phyloP scores from a whole-genome alignment of 2,888 invertebrate species.

The Watsonalla binaria region DNA sequence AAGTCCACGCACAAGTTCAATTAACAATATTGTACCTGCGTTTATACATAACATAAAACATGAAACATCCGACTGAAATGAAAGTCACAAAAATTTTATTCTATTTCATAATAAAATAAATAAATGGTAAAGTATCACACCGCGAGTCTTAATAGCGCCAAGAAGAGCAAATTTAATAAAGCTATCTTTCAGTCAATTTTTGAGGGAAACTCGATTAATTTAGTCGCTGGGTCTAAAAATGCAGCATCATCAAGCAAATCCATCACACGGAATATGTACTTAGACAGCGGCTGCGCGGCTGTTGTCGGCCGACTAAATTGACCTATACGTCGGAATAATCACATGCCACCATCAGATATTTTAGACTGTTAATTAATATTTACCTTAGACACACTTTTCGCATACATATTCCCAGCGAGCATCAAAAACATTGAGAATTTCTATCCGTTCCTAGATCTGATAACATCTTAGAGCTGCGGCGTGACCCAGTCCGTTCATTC shows the following conservation, averaged over 20 bases:
- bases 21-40: no score
- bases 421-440: no score
- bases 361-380: not conserved
- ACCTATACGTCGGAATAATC: conserved; percentile 4
- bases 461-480: no score
- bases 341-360: not conserved
- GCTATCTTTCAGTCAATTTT: conserved; percentile 29
- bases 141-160: not conserved
- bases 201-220: conserved; percentile 55
- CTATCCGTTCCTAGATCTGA: no score
- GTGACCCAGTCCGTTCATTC: not conserved
- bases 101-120: not conserved
- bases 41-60: no score
- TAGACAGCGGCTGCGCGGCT: conserved; percentile 21
- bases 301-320: conserved; percentile 8
- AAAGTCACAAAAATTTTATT: no score
- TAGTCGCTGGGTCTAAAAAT: conserved; percentile 31
- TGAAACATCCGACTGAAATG: no score
- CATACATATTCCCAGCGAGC: no score
- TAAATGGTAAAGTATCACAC: no score
- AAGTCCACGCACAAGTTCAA: no score
- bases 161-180: conserved; percentile 33
- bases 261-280: conserved; percentile 38
- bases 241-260: conserved; percentile 43
- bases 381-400: not conserved